A percentile compares a stretch with the other conserved stretches of the same genome.
These are phyloP conservation scores for Mylabris sibirica DNA, from an alignment of 2,888 invertebrate genomes.

Conservation along the genomic window DNA sequence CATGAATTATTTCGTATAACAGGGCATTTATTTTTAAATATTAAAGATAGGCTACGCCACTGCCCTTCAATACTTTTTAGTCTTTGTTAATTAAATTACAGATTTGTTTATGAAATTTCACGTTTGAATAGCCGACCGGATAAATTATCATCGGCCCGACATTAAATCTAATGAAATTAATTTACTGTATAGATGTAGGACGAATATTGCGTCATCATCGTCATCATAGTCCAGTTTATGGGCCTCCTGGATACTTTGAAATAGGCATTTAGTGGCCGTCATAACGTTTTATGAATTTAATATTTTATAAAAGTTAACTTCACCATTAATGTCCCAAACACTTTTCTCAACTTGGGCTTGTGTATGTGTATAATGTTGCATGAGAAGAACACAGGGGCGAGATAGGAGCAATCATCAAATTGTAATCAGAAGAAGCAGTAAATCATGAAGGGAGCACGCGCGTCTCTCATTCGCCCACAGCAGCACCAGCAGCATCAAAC, in stretches of 20 bases:
- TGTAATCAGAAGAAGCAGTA: constrained; percentile 61
- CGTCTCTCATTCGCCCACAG: no score
- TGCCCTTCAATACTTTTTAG: no score
- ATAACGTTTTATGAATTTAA: constrained; percentile 53
- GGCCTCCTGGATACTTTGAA: constrained; percentile 16
- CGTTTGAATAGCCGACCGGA: not conserved
- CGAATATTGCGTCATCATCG: constrained; percentile 10
- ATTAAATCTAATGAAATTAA: constrained; percentile 7
- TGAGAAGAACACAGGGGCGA: constrained; percentile 46
- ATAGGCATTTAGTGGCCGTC: constrained; percentile 34
- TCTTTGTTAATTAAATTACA: not conserved
- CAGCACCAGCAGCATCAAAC: constrained; percentile 50
- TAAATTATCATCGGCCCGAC: not conserved
- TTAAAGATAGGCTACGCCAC: no score
- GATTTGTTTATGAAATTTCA: not conserved
- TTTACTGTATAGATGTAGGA: constrained; percentile 1
- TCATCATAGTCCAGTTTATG: constrained; percentile 19
- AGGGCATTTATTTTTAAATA: no score
- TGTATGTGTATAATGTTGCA: constrained; percentile 49
- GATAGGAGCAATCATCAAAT: constrained; percentile 62
- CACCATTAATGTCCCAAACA: constrained; percentile 56
- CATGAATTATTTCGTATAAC: no score
- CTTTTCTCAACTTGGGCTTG: constrained; percentile 57
- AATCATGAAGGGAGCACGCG: constrained; percentile 51
- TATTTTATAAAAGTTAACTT: constrained; percentile 57